Base-by-base conservation (phyloP, 2,888 invertebrate species). In the Ormyrus nitidulus region DNA sequence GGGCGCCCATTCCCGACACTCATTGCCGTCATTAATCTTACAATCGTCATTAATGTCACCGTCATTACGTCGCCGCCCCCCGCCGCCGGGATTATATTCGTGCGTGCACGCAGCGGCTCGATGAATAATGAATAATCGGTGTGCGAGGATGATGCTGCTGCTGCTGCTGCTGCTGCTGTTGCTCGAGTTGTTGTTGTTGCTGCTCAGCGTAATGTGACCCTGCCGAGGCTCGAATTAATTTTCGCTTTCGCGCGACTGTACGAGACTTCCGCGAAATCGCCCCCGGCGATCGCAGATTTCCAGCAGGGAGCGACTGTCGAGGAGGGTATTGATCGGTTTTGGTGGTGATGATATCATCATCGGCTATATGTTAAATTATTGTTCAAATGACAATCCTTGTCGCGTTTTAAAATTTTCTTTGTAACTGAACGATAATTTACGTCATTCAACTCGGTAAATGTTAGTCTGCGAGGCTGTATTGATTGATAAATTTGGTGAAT, bases 1-100 rank as follows among this genome's bases (percentile, higher is more conserved):
- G 51, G 8, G 80, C 68, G 73, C 51, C 54, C 80, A 75, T 80
- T 76, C 70, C 56, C 61, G 81, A 81, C 78, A 82, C 71, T 81
- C 83, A 81, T 82, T 83, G 80, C 78, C 62, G 76, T 82, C 84
- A 81, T 84, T 83, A 84, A 85, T 85, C 79, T 82, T 74, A 61
- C 73, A 62, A 82, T 79, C 62, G 61, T 77, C 72, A 75, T 75
- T 83, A 79, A 82, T 51, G 83, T 80, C 77, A 81, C 70, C 71
- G 74, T 75, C 75, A 75, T 73, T 81, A 69, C 53, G 59, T 61
- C 53, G 4, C 34, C 34, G 34, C 34, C 34, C 34, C 4, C 34
- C 13, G 34, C 34, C 34, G 34, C 34, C 4, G 34, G 65, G 34
- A 64, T 51, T 64, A 53, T 56, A 64, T 34, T 34, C 49, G 51